phyloP scores from a whole-genome alignment of 2,113 vertebrate species.

The Egretta garzetta region DNA sequence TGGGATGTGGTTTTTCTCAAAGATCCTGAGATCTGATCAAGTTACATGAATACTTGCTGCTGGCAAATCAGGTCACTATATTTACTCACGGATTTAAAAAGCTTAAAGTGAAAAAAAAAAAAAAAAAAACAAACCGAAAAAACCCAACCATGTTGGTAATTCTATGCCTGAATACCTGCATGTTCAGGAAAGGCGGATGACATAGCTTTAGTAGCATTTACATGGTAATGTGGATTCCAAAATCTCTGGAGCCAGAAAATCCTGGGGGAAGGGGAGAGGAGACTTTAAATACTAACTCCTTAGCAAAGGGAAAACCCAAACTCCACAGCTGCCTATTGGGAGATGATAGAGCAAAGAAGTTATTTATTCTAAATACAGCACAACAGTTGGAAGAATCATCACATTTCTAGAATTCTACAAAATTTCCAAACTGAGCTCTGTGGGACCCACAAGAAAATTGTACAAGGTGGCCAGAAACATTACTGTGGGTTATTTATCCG shows the following conservation, averaged over 20 bases:
- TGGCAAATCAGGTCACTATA: slow-evolving; percentile 7
- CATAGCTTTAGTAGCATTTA: slow-evolving; percentile 4
- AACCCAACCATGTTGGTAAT: neutral
- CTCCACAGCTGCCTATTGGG: neutral
- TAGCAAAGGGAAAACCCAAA: neutral
- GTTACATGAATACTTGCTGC: slow-evolving; percentile 11
- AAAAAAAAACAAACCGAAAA: neutral
- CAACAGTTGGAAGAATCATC: neutral
- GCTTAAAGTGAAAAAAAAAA: neutral
- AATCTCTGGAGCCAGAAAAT: neutral
- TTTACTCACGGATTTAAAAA: neutral
- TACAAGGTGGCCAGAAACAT: neutral
- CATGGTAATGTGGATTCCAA: neutral
- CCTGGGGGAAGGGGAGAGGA: neutral
- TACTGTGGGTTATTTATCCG: neutral
- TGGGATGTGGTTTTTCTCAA: slow-evolving; percentile 11
- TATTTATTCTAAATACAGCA: neutral
- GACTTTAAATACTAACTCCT: neutral
- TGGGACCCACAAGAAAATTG: neutral
- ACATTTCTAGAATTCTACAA: neutral
- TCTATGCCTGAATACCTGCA: slow-evolving; percentile 5
- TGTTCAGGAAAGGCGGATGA: slow-evolving; percentile 4
- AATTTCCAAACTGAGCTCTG: neutral
- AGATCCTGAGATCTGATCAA: slow-evolving; percentile 28
- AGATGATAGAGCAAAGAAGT: neutral